These are phyloP conservation scores for Ameiurus melas DNA, from an alignment of 2,113 vertebrate genomes.

Conservation along the genomic window DNA sequence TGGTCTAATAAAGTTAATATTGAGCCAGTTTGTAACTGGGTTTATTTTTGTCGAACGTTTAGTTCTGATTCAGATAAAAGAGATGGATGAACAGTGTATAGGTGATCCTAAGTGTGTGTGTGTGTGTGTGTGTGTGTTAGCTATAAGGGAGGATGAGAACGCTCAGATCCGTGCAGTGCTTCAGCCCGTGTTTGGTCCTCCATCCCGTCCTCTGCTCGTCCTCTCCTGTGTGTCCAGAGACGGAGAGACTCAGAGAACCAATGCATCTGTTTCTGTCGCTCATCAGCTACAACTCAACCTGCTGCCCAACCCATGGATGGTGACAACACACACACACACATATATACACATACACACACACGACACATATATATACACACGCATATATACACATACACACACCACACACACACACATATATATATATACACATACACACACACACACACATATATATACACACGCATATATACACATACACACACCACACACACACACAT, in stretches of 20 bases:
- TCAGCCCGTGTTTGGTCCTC: conserved; percentile 71
- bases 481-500: too few species aligned
- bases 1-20: too few species aligned
- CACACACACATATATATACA: not conserved
- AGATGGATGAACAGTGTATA: not conserved
- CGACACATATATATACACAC: not conserved
- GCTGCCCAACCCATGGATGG: conserved; percentile 87
- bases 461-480: not conserved
- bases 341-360: conserved; percentile 2
- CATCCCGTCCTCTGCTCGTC: conserved; percentile 81
- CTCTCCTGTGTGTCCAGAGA: conserved; percentile 82
- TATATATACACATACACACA: too few species aligned
- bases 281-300: conserved; percentile 79
- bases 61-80: not conserved
- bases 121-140: conserved; percentile 51
- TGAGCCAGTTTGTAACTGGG: not conserved
- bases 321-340: conserved; percentile 61
- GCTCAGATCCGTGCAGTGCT: conserved; percentile 82
- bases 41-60: not conserved
- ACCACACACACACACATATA: too few species aligned
- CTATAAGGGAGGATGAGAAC: conserved; percentile 73
- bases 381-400: too few species aligned
- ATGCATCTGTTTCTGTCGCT: conserved; percentile 83
- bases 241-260: conserved; percentile 61
- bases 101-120: not conserved